A percentile compares a stretch with the other conserved stretches of the same genome.
Evolutionary conservation across 2,797 vertebrate species (phyloP).

Genomic region (Naso thynnoides): DNA sequence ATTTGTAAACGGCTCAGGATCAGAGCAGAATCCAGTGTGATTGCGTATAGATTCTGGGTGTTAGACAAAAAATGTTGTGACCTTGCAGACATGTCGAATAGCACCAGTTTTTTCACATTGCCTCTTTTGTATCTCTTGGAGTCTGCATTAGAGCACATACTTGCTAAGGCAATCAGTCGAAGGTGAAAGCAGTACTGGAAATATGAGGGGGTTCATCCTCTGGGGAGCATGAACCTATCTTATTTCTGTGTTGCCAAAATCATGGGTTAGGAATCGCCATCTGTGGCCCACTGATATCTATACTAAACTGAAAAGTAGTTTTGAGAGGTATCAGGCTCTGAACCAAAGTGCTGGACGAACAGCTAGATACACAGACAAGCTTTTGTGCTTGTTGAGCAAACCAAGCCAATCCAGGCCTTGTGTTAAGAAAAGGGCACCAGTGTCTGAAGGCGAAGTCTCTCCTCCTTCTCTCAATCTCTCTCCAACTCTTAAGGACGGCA

Average conservation of each 20-base stretch:
- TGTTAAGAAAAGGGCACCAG: constrained; percentile 29
- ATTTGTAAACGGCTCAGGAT: no score
- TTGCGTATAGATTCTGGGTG: no score
- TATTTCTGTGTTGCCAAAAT: background rate
- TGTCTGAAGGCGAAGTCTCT: constrained; percentile 2
- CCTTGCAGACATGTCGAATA: no score
- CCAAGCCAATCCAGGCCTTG: background rate
- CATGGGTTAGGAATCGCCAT: background rate
- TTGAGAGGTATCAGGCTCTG: background rate
- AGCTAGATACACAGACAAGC: background rate
- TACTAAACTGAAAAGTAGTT: background rate
- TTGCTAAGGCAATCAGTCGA: no score
- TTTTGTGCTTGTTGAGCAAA: constrained; percentile 2
- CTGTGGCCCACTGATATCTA: background rate
- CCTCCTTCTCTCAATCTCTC: constrained; percentile 32
- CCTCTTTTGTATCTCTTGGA: no score
- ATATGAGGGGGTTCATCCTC: background rate
- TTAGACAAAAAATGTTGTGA: no score
- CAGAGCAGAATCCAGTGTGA: no score
- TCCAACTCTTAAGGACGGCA: constrained; percentile 36
- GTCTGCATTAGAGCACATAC: no score
- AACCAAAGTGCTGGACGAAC: background rate
- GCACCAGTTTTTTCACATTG: background rate
- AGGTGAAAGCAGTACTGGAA: background rate
- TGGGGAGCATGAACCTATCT: background rate